Evolutionary conservation across 2,888 invertebrate genomes (phyloP).

Genomic region (Dascillus cervinus): DNA sequence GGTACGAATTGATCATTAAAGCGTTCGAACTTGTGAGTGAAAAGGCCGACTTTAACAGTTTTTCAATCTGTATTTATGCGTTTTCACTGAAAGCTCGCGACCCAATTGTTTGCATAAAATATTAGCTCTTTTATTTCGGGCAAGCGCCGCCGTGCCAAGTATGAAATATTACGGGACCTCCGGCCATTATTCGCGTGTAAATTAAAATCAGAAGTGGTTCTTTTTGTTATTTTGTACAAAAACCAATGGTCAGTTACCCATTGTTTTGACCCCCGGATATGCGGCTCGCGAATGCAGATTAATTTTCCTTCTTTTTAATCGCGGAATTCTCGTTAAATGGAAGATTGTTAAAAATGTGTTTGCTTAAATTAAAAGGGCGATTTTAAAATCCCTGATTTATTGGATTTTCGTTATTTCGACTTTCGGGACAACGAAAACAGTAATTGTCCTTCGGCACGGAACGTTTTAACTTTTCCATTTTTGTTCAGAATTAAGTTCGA

Average conservation of each 20-base stretch:
- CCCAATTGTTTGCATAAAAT: constrained; percentile 27
- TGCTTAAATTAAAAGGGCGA: too few species aligned
- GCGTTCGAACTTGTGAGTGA: too few species aligned
- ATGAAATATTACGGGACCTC: constrained; percentile 24
- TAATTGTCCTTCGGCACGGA: too few species aligned
- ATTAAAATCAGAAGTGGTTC: constrained; percentile 24
- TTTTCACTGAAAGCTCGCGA: constrained; percentile 21
- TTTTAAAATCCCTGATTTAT: too few species aligned
- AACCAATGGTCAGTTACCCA: constrained; percentile 13
- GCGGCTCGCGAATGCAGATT: background rate
- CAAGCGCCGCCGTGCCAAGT: constrained; percentile 21
- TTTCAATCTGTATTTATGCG: constrained; percentile 23
- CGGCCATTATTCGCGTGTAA: constrained; percentile 25
- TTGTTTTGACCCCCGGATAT: constrained; percentile 3
- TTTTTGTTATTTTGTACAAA: constrained; percentile 15
- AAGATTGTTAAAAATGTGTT: too few species aligned
- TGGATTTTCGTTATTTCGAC: too few species aligned
- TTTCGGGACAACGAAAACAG: too few species aligned
- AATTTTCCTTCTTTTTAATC: too few species aligned
- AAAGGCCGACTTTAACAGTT: constrained; percentile 20
- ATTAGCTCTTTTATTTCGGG: constrained; percentile 26
- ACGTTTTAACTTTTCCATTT: too few species aligned
- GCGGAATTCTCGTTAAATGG: too few species aligned
- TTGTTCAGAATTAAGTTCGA: too few species aligned
- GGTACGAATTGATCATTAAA: too few species aligned